These are phyloP conservation scores for Spicauda simplicius DNA, from an alignment of 2,888 invertebrate species.

Conservation along the genomic window DNA sequence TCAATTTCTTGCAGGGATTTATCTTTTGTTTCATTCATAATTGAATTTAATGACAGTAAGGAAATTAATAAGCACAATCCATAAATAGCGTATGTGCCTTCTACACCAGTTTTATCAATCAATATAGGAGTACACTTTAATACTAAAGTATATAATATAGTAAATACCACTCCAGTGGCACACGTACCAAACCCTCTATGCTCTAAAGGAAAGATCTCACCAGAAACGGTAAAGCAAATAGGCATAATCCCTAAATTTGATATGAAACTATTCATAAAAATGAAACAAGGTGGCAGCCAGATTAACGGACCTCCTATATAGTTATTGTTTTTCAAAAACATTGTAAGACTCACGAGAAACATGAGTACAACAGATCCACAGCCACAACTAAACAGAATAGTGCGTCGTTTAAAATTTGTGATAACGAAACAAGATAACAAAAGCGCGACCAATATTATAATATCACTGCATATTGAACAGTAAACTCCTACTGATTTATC, in stretches of 20 bases:
- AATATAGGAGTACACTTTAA: slow-evolving; percentile 53
- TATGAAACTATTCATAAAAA: slow-evolving; percentile 46
- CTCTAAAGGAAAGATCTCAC: slow-evolving; percentile 52
- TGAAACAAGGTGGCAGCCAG: slow-evolving; percentile 40
- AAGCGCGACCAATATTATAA: slow-evolving; percentile 45
- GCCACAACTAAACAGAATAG: slow-evolving; percentile 48
- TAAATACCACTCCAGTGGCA: slow-evolving; percentile 47
- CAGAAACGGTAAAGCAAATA: slow-evolving; percentile 46
- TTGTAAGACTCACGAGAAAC: slow-evolving; percentile 43
- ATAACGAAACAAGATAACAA: slow-evolving; percentile 45
- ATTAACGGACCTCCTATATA: background rate
- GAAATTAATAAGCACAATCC: slow-evolving; percentile 19
- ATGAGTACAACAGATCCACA: slow-evolving; percentile 44
- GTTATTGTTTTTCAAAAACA: slow-evolving; percentile 13
- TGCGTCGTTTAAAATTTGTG: slow-evolving; percentile 46
- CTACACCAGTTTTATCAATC: slow-evolving; percentile 46
- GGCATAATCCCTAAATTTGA: slow-evolving; percentile 50
- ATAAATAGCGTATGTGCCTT: slow-evolving; percentile 49
- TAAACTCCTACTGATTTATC: slow-evolving; percentile 47
- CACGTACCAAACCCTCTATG: slow-evolving; percentile 44
- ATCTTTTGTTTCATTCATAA: slow-evolving; percentile 59
- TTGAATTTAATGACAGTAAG: slow-evolving; percentile 48
- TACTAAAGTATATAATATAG: slow-evolving; percentile 43
- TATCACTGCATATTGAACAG: slow-evolving; percentile 48
- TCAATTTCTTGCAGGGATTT: slow-evolving; percentile 57